phyloP scores from a whole-genome alignment of 2,797 vertebrate species.

The Acomys russatus region DNA sequence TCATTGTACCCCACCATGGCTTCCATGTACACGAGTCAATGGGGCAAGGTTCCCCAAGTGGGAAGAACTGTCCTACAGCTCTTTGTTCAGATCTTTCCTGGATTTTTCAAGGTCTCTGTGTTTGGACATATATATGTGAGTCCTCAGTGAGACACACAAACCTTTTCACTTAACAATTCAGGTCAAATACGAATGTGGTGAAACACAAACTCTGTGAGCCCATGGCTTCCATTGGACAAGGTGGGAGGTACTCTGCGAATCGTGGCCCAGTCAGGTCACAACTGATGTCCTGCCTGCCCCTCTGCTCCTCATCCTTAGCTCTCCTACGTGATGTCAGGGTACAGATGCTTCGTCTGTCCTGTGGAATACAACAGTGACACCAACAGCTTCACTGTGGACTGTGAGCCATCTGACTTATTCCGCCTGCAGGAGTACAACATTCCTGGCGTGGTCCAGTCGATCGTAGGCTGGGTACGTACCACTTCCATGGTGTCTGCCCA shows the following conservation, averaged over 20 bases:
- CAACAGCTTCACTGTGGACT: conserved; percentile 98
- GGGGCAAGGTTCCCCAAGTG: background rate
- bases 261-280: background rate
- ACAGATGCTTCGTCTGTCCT: conserved; percentile 97
- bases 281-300: background rate
- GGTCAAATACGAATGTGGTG: background rate
- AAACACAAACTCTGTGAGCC: background rate
- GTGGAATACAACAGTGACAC: conserved; percentile 98
- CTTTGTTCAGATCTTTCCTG: background rate
- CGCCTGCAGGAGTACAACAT: conserved; percentile 96
- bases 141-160: background rate
- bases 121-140: background rate
- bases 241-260: background rate
- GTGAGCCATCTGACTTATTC: conserved; percentile 96
- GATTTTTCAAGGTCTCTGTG: background rate
- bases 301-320: conserved; percentile 89
- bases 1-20: background rate
- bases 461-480: conserved; percentile 94
- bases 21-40: background rate
- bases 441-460: conserved; percentile 92
- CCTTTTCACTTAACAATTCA: background rate
- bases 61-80: conserved; percentile 3
- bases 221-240: background rate
- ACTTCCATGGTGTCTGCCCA: background rate
- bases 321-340: conserved; percentile 97